Conservation (phyloP, 2,888 invertebrate genomes). For the Callimorpha dominula region DNA sequence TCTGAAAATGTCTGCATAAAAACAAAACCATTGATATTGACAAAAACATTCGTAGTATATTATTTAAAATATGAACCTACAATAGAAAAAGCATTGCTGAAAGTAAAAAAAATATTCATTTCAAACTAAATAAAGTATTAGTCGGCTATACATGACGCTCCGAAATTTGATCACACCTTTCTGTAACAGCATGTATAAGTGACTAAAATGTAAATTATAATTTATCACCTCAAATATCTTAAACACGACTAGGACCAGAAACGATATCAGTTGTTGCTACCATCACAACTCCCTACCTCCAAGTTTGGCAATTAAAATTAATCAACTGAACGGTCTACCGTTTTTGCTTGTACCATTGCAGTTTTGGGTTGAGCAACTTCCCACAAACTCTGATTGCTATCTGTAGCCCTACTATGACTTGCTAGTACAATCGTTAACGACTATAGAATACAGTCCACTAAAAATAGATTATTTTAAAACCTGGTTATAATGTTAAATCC, state of each 20-base stretch:
- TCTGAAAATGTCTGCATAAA: too few species aligned
- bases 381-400: constrained; percentile 38
- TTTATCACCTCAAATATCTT: neutral
- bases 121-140: too few species aligned
- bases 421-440: neutral
- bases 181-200: too few species aligned
- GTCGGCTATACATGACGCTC: too few species aligned
- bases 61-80: too few species aligned
- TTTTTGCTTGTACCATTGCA: constrained; percentile 56
- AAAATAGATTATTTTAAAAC: neutral
- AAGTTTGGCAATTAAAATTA: constrained; percentile 76
- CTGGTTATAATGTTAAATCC: too few species aligned
- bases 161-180: too few species aligned
- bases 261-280: constrained; percentile 28
- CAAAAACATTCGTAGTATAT: too few species aligned
- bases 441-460: neutral
- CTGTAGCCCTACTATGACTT: constrained; percentile 15
- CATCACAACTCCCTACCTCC: constrained; percentile 35
- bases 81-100: too few species aligned
- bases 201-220: too few species aligned
- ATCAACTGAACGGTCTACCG: constrained; percentile 64
- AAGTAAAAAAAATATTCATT: too few species aligned
- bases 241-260: constrained; percentile 3
- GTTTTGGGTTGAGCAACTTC: constrained; percentile 31
- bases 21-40: too few species aligned